phyloP scores from a whole-genome alignment of 2,888 invertebrate genomes.

The Pyrrhia umbra region DNA sequence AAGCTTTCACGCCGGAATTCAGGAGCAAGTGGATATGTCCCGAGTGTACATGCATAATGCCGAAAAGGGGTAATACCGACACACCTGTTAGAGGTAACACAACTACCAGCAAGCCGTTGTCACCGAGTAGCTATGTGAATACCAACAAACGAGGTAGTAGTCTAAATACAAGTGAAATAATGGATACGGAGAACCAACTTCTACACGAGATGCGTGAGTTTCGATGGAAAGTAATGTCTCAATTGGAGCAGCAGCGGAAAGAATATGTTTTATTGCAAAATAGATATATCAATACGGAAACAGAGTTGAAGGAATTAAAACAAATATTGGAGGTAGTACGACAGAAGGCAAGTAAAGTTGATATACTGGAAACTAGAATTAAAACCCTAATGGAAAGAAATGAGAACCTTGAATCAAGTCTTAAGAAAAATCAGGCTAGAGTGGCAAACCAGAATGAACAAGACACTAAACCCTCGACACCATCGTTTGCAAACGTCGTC shows the following conservation, averaged over 20 bases:
- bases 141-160: constrained; percentile 19
- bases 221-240: constrained; percentile 30
- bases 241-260: constrained; percentile 30
- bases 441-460: not conserved
- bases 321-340: constrained; percentile 44
- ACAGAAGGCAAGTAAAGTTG: constrained; percentile 45
- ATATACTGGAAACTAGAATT: constrained; percentile 36
- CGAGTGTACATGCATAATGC: not conserved
- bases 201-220: constrained; percentile 32
- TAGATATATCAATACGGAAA: constrained; percentile 37
- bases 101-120: constrained; percentile 18
- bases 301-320: constrained; percentile 31
- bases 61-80: constrained; percentile 21
- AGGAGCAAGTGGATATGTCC: constrained; percentile 2
- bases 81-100: constrained; percentile 32
- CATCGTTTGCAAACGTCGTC: not conserved
- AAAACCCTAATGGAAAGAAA: constrained; percentile 29
- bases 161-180: constrained; percentile 8
- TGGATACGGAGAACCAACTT: constrained; percentile 13
- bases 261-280: constrained; percentile 33
- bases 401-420: constrained; percentile 1
- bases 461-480: not conserved
- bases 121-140: constrained; percentile 39
- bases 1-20: constrained; percentile 4
- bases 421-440: not conserved